Evolutionary conservation across 1,140 invertebrate genomes (phyloP), one percentile per base, ranked within the genome.

Genomic region (Drosophila oshimai): DNA sequence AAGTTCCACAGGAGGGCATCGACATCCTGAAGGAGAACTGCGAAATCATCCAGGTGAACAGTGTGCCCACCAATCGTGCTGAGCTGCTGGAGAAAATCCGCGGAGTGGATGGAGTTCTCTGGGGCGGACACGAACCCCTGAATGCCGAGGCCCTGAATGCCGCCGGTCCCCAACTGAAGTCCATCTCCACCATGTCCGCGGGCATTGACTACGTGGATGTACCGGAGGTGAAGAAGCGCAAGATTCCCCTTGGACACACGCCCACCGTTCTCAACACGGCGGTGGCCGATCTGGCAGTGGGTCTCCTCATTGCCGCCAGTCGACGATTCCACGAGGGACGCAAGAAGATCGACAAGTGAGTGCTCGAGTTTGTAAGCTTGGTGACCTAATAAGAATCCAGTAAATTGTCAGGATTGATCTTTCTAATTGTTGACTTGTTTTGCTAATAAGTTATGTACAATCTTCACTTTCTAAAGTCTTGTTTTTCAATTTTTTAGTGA

Each of bases 101-200:
- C 55, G 95, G 94, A 33, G 93, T 94, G 4, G 92, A 95, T 89
- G 96, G 90, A 6, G 60, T 96, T 0, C 94, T 93, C 55, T 96
- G 96, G 91, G 80, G 93, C 18, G 77, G 95, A 10, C 94, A 94
- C 12, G 94, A 95, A 47, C 93, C 93, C 64, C 94, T 97, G 70
- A 94, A 98, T 89, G 92, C 94, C 9, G 95, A 97, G 79, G 73
- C 96, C 5, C 69, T 98, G 13, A 92, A 95, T 74, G 91, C 92
- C 0, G 93, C 93, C 90, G 97, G 97, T 24, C 91, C 94, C 5
- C 93, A 94, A 37, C 89, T 98, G 39, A 97, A 96, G 91, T 95
- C 97, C 0, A 93, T 99, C 18, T 94, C 94, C 0, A 98, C 98
- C 4, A 96, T 98, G 94, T 98, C 97, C 0, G 98, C 98, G 7